A percentile compares a stretch with the other conserved stretches of the same genome.
phyloP scores from a whole-genome alignment of 2,888 invertebrate species.

The Oscheius myriophilus region DNA sequence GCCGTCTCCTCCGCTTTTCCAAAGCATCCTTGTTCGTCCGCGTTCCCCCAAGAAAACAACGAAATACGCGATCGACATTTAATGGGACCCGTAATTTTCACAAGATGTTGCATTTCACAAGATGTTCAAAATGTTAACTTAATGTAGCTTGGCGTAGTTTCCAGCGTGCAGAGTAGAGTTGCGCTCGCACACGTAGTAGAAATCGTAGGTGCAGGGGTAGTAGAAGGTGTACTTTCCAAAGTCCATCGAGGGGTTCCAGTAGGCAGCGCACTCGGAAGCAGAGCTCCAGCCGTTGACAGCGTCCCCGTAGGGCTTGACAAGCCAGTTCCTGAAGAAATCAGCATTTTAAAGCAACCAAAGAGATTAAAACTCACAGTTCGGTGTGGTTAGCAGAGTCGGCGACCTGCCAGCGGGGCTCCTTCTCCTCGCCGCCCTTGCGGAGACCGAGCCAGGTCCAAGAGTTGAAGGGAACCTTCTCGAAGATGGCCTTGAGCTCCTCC shows the following conservation, averaged over 20 bases:
- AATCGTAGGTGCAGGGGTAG: slow-evolving; percentile 45
- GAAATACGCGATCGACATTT: too few species aligned
- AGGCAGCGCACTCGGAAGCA: slow-evolving; percentile 47
- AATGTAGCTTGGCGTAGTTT: too few species aligned
- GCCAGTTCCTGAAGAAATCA: slow-evolving; percentile 42
- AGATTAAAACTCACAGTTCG: slow-evolving; percentile 4
- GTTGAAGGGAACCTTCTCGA: slow-evolving; percentile 12
- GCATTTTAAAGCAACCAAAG: background rate
- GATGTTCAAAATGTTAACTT: too few species aligned
- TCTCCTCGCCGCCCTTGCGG: background rate
- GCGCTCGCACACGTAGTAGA: slow-evolving; percentile 46
- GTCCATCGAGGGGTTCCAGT: slow-evolving; percentile 36
- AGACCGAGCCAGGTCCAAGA: slow-evolving; percentile 46
- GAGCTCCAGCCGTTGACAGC: slow-evolving; percentile 45
- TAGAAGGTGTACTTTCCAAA: slow-evolving; percentile 38
- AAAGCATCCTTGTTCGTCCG: too few species aligned
- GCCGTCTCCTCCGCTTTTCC: too few species aligned
- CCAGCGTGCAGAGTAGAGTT: slow-evolving; percentile 35
- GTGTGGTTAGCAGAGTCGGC: background rate
- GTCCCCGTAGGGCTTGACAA: slow-evolving; percentile 43
- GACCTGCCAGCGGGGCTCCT: slow-evolving; percentile 3
- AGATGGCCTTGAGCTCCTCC: slow-evolving; percentile 40
- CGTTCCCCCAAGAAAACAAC: too few species aligned
- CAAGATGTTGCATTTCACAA: too few species aligned
- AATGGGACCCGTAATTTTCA: too few species aligned